Conservation (phyloP, 2,113 vertebrate species). For the Muscicapa adusta region DNA sequence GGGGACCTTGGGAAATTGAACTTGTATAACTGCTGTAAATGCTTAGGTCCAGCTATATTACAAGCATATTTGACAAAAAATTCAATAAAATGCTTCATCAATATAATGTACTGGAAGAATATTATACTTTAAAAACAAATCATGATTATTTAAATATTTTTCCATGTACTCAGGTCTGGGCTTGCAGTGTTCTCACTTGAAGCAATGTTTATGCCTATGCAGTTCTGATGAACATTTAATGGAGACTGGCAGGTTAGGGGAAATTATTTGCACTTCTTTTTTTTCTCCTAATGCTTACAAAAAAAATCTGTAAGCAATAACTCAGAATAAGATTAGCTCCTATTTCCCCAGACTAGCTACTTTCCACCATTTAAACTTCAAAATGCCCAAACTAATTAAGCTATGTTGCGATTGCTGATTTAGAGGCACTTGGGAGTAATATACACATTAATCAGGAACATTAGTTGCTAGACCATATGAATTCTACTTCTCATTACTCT, state of each 20-base stretch:
- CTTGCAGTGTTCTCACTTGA: not conserved
- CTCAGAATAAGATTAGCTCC: not conserved
- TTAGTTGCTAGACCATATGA: not conserved
- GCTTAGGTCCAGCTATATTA: not conserved
- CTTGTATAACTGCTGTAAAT: not conserved
- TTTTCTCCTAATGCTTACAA: not conserved
- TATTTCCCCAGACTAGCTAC: not conserved
- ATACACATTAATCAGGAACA: not conserved
- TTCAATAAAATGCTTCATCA: not conserved
- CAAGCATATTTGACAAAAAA: not conserved
- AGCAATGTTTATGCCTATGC: not conserved
- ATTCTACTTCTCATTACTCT: not conserved
- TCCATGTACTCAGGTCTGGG: not conserved
- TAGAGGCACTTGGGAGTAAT: not conserved
- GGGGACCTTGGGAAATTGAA: not conserved
- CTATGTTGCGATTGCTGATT: not conserved
- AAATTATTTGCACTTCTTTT: not conserved
- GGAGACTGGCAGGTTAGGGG: fast-evolving
- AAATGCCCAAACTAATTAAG: conserved; percentile 12
- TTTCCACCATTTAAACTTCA: not conserved
- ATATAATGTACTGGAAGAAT: not conserved
- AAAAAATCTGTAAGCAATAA: not conserved
- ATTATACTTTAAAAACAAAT: not conserved
- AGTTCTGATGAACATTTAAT: not conserved
- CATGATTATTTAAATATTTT: not conserved